phyloP scores from a whole-genome alignment of 2,113 vertebrate species.

The Seriola aureovittata region DNA sequence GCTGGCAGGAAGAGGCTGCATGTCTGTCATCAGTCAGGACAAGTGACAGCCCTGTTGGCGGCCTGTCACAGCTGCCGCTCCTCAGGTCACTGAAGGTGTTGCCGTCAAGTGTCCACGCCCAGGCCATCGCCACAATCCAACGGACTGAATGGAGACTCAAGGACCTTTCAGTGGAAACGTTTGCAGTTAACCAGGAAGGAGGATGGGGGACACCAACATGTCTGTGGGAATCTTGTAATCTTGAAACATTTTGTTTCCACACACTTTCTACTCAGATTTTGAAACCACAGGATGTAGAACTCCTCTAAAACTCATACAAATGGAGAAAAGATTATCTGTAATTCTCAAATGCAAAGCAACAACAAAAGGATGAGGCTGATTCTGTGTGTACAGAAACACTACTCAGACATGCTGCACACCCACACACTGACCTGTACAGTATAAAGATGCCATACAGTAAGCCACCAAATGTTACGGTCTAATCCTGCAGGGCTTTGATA shows the following conservation, averaged over 20 bases:
- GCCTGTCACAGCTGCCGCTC: constrained; percentile 75
- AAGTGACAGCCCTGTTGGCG: constrained; percentile 69
- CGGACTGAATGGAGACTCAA: neutral
- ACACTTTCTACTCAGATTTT: neutral
- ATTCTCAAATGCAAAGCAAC: neutral
- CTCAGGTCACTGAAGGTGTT: constrained; percentile 67
- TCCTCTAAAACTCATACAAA: constrained; percentile 3
- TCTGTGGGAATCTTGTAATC: neutral
- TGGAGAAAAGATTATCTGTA: constrained; percentile 26
- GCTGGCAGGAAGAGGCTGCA: constrained; percentile 65
- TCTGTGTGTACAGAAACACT: neutral
- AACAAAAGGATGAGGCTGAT: neutral
- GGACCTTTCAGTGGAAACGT: neutral
- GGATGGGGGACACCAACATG: no score
- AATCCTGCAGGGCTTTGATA: constrained; percentile 2
- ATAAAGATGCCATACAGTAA: constrained; percentile 19
- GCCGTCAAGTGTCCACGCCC: constrained; percentile 12
- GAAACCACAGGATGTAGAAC: constrained; percentile 8
- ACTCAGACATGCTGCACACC: neutral
- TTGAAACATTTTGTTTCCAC: neutral
- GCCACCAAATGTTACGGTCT: neutral
- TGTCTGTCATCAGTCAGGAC: constrained; percentile 77
- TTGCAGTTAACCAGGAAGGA: neutral
- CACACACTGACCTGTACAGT: constrained; percentile 24
- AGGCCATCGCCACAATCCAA: neutral